Percentiles rank a stretch among this genome's conserved stretches.
Evolutionary conservation across 2,888 invertebrate genomes (phyloP).

Genomic region (Anoplius nigerrimus): DNA sequence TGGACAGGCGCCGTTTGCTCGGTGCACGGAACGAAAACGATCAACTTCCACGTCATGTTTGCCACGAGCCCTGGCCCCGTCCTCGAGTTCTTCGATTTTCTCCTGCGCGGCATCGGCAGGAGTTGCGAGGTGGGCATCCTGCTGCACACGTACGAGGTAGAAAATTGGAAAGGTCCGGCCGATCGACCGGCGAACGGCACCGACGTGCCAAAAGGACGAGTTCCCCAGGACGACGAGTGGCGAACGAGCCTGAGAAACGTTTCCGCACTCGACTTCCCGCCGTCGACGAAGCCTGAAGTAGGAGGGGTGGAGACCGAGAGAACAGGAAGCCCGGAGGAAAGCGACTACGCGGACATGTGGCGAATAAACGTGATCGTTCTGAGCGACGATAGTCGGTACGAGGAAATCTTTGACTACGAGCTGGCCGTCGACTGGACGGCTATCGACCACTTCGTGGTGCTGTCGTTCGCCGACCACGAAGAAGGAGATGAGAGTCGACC

Average conservation of each 20-base stretch:
- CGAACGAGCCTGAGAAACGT: not conserved
- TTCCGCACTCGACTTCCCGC: not conserved
- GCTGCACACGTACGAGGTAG: not conserved
- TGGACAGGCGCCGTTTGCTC: conserved; percentile 36
- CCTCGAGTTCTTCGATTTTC: conserved; percentile 15
- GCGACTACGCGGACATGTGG: conserved; percentile 14
- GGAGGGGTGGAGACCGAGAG: too few species aligned
- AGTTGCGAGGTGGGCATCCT: conserved; percentile 20
- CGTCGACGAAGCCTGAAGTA: too few species aligned
- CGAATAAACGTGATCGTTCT: conserved; percentile 31
- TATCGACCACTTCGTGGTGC: conserved; percentile 41
- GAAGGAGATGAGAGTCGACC: not conserved
- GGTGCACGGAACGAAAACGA: conserved; percentile 21
- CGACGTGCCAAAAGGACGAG: too few species aligned
- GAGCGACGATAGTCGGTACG: conserved; percentile 20
- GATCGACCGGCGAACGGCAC: not conserved
- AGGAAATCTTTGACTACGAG: conserved; percentile 20
- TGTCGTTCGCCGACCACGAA: conserved; percentile 33
- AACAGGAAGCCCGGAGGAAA: not conserved
- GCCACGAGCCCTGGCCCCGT: not conserved
- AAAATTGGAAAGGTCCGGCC: not conserved
- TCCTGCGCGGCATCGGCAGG: conserved; percentile 4
- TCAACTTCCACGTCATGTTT: conserved; percentile 27
- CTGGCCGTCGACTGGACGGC: conserved; percentile 32
- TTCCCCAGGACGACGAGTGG: too few species aligned